Evolutionary conservation across 2,888 invertebrate species (phyloP), one percentile per base, ranked within the genome.

Genomic region (Acleris sparsana): DNA sequence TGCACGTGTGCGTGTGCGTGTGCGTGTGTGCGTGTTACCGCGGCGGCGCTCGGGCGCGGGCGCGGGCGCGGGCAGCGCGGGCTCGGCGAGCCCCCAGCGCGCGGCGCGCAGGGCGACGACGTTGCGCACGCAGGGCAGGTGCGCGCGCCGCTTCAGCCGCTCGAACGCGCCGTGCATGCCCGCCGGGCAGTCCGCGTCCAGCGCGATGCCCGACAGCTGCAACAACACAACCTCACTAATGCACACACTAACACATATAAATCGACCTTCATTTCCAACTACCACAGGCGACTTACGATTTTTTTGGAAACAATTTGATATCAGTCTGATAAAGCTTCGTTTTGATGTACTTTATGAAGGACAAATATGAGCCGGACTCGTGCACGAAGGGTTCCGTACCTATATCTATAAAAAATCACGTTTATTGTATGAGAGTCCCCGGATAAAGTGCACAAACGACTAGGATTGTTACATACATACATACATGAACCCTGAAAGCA

Each of bases 91-190:
- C 52, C 92, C 92, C 93, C 93, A 93, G 82, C 93, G 91, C 72
- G 87, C 80, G 53, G 85, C 87, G 5, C 93, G 87, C 79, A 93
- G 85, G 70, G 84, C 83, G 69, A 92, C 76, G 73, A 93, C 89
- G 71, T 75, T 83, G 75, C 86, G 82, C 75, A 93, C 93, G 80
- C 80, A 76, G 67, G 86, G 76, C 76, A 89, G 73, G 46, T 77
- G 68, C 62, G 84, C 75, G 73, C 89, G 89, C 46, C 85, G 84
- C 80, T 84, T 84, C 69, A 93, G 83, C 18, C 92, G 89, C 81
- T 88, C 89, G 84, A 92, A 93, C 71, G 87, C 85, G 69, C 85
- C 87, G 79, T 88, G 90, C 88, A 93, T 90, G 76, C 89, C 88
- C 68, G 79, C 66, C 72, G 89, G 87, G 68, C 92, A 93, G 84